Evolutionary conservation across 2,888 invertebrate species (phyloP), one percentile per base, ranked within the genome.

Genomic region (Zygothrica quintamaculata): DNA sequence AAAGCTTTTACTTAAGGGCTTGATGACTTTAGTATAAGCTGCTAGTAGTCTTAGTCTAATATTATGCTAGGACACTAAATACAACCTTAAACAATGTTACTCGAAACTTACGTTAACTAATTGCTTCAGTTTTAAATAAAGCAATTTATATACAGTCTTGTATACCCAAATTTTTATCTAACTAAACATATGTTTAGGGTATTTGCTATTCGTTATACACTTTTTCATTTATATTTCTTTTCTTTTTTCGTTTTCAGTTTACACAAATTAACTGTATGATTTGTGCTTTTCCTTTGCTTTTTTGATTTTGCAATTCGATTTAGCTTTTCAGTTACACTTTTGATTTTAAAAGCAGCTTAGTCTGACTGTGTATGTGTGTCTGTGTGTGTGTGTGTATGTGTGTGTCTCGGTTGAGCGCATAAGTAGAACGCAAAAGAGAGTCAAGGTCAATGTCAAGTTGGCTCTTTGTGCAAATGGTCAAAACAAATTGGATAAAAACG

Each of bases 391-490:
- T 57, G 25, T 36, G 9, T 39, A 29, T 18, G 15, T 34, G n/a
- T 33, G 16, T 55, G 71, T 50, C 51, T 56, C 66, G 72, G 57
- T 58, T 60, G 76, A 75, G 47, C 42, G 60, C 33, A 31, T 70
- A 77, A 77, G 74, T 77, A 51, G 78, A 80, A 57, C 75, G 57
- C 62, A 65, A 37, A 36, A n/a, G 34, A 13, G n/a, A 58, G 51
- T 48, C 77, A 77, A 81, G 77, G 77, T 84, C 77, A 78, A 74
- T 74, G 77, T 52, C 74, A 80, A 51, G 58, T 43, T 18, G 57
- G 18, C 51, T 50, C 39, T 56, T 37, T 50, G 18, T 18, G 26
- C 34, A 48, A 39, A 47, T 13, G 46, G 12, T 42, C 61, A 16
- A 25, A 70, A 18, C 37, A 57, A 74, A 74, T 74, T 70, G 74